phyloP scores from a whole-genome alignment of 2,888 invertebrate genomes.

The Labia minor region DNA sequence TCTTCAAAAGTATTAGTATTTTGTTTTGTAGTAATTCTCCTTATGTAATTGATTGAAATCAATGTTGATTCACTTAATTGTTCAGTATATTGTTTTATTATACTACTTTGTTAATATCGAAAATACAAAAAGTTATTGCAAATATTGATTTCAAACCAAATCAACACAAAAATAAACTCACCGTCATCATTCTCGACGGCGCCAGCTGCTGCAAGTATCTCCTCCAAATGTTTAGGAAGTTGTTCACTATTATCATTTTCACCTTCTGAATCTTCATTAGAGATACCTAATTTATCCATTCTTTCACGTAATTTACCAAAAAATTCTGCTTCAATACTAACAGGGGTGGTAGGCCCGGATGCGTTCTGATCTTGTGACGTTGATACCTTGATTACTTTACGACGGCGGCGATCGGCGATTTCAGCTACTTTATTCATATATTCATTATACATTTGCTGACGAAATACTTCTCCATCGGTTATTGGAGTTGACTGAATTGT shows the following conservation, averaged over 20 bases:
- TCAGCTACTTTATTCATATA: conserved; percentile 69
- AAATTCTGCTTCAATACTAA: conserved; percentile 57
- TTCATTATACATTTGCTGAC: conserved; percentile 75
- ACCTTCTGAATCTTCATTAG: conserved; percentile 31
- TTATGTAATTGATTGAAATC: too few relatives aligned
- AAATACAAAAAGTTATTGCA: conserved; percentile 23
- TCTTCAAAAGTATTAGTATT: conserved; percentile 26
- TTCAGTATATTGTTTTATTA: too few relatives aligned
- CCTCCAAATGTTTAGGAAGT: conserved; percentile 66
- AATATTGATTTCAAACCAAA: not conserved
- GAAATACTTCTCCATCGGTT: conserved; percentile 50
- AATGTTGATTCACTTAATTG: conserved; percentile 22
- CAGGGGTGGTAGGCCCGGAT: not conserved
- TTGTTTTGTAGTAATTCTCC: conserved; percentile 17
- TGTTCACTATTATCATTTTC: conserved; percentile 41
- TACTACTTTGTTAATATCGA: conserved; percentile 23
- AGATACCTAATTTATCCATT: conserved; percentile 55
- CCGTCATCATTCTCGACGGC: conserved; percentile 37
- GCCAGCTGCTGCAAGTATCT: conserved; percentile 48
- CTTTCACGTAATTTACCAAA: conserved; percentile 63
- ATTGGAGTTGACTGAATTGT: conserved; percentile 40
- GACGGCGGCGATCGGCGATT: conserved; percentile 63
- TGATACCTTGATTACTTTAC: conserved; percentile 70
- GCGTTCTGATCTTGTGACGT: conserved; percentile 14
- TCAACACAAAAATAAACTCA: conserved; percentile 37